Evolutionary conservation across 2,888 invertebrate genomes (phyloP).

Genomic region (Leistus spinibarbis): DNA sequence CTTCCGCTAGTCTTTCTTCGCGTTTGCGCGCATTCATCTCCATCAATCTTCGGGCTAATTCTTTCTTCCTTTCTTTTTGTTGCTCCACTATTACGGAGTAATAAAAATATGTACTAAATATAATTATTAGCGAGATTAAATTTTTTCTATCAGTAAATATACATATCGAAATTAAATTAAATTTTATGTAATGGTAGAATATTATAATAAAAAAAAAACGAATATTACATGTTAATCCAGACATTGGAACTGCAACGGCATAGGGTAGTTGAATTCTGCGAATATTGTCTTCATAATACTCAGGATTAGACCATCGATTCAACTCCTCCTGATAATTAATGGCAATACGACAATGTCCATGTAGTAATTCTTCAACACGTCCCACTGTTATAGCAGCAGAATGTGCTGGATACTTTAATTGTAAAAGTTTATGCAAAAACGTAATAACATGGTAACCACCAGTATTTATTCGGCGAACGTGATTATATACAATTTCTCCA

Average conservation of each 20-base stretch:
- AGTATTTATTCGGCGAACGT: conserved; percentile 82
- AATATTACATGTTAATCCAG: conserved; percentile 65
- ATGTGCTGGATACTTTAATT: conserved; percentile 93
- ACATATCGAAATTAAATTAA: too few species aligned
- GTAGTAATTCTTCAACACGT: conserved; percentile 84
- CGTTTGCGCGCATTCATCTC: conserved; percentile 90
- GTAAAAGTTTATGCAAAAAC: conserved; percentile 85
- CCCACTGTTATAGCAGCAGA: conserved; percentile 85
- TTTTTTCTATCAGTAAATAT: too few species aligned
- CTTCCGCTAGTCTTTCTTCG: conserved; percentile 85
- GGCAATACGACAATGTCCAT: conserved; percentile 79
- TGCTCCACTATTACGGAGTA: conserved; percentile 66
- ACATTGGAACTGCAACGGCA: conserved; percentile 66
- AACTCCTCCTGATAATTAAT: conserved; percentile 80
- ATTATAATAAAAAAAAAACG: not conserved
- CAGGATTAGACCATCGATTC: conserved; percentile 78
- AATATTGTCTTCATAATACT: conserved; percentile 83
- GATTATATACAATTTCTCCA: conserved; percentile 70
- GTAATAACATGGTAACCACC: conserved; percentile 86
- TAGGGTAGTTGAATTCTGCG: conserved; percentile 87
- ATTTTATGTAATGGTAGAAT: not conserved
- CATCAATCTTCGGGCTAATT: conserved; percentile 80
- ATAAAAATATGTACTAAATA: not conserved
- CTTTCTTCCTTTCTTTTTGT: conserved; percentile 84
- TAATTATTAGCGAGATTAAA: too few species aligned